Percentiles rank a stretch among this genome's conserved stretches.
These are phyloP conservation scores for Amblyornis subalaris DNA, from an alignment of 2,113 vertebrate genomes.

Conservation along the genomic window DNA sequence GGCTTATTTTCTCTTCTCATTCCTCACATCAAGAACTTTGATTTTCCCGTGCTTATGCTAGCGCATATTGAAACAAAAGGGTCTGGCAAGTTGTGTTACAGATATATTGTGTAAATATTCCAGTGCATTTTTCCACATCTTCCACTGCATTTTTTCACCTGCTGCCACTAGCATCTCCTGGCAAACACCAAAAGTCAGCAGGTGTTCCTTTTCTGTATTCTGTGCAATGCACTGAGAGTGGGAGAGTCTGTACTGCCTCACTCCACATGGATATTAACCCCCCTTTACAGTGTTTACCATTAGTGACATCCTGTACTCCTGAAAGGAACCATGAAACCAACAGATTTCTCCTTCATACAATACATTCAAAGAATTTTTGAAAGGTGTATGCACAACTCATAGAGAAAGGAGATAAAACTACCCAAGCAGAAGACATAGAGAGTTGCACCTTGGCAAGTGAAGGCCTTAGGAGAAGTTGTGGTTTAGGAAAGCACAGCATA, in stretches of 20 bases:
- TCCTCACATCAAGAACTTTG: neutral
- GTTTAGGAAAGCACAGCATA: neutral
- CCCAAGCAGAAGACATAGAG: neutral
- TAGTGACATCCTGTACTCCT: neutral
- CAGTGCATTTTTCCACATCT: neutral
- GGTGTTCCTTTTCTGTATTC: neutral
- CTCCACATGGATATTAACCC: neutral
- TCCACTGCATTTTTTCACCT: neutral
- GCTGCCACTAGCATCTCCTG: neutral
- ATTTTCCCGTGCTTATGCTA: neutral
- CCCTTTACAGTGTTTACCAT: rapidly evolving
- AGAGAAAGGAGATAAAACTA: neutral
- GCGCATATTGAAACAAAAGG: neutral
- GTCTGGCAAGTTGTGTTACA: neutral
- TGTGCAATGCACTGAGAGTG: neutral
- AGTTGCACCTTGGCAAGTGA: neutral
- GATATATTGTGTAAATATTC: neutral
- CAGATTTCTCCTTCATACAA: neutral
- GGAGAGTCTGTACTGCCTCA: neutral
- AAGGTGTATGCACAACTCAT: neutral
- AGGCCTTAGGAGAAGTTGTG: rapidly evolving
- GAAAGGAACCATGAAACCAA: neutral
- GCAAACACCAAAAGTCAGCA: neutral
- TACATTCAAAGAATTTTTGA: neutral
- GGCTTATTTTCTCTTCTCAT: neutral